Evolutionary conservation across 2,888 invertebrate species (phyloP), one percentile per base, ranked within the genome.

Genomic region (Chrysolina americana): DNA sequence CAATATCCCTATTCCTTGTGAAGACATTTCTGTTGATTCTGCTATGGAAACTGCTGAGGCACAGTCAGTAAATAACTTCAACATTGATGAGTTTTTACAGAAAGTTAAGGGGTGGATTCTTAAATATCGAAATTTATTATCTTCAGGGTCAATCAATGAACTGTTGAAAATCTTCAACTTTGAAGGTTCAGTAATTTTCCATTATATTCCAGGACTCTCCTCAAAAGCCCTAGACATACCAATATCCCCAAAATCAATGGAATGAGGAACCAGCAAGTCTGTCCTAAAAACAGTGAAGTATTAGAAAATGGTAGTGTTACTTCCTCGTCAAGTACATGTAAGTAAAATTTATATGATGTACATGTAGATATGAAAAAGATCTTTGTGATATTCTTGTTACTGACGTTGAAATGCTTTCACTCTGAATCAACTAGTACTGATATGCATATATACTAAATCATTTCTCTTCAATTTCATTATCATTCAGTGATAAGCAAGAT

Each of bases 101-200:
- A n/a, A n/a, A n/a, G n/a, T n/a, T n/a, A n/a, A n/a, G n/a, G n/a
- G n/a, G n/a, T n/a, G n/a, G n/a, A n/a, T n/a, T n/a, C n/a, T n/a
- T n/a, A n/a, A n/a, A n/a, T n/a, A n/a, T n/a, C n/a, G n/a, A n/a
- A n/a, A n/a, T n/a, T n/a, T n/a, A n/a, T n/a, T n/a, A n/a, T n/a
- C n/a, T n/a, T n/a, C n/a, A n/a, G n/a, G n/a, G n/a, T n/a, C n/a
- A n/a, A n/a, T n/a, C n/a, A 47, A 65, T 44, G 65, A 65, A 44
- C 23, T 65, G 44, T 23, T 65, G 19, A 47, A 23, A 44, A 65
- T 65, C 19, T 65, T 65, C 47, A 65, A 65, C 19, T 13, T 41
- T 15, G 65, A 65, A 65, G 65, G 65, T 41, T 65, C 21, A 65
- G 65, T 65, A 47, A 65, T 65, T 65, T 65, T 44, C 65, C 65